Base-by-base conservation (phyloP, 2,888 invertebrate genomes). In the Falcaria lacertinaria region DNA sequence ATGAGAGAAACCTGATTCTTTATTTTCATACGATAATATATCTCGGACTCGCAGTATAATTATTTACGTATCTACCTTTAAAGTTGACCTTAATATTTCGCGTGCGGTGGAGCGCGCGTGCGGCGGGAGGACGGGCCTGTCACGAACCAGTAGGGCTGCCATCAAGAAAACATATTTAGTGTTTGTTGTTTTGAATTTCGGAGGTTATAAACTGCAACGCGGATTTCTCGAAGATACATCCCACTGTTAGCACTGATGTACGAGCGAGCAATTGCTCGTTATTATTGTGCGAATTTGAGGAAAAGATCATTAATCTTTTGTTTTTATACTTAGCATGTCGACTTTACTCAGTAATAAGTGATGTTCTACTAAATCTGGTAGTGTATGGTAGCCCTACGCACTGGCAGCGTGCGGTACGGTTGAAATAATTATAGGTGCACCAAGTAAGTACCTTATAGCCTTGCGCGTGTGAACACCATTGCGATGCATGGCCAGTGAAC, bases 41-140 rank as follows among this genome's bases (percentile, higher is more conserved):
- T 11, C 0, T 28, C 28, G 28, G 3, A 28, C 11, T 28, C 28
- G 11, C 8, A 28, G 28, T 11, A 28, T 28, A 28, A 28, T 28
- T 28, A 28, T 28, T 28, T 28, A 28, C 16, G 38, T 22, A 22
- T 1, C 38, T 45, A 46, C 33, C 43, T 50, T 52, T 44, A 44
- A 44, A 47, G 45, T 45, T 56, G 57, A 52, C 57, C 61, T 61
- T 53, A 66, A 58, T 44, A 41, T 39, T 35, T 35, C 39, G 37
- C 44, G 58, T 54, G 48, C 54, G 55, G 45, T 48, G 41, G 34
- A 6, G 37, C 34, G 56, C 52, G 58, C 61, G 52, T 47, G 54
- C 52, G 50, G 42, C 48, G 42, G 51, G 66, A 73, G 78, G 77
- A 73, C 73, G 75, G 54, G 40, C 68, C 47, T 62, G 74, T 77